Evolutionary conservation across 2,113 vertebrate genomes (phyloP).

Genomic region (Chamaetylas fuelleborni): DNA sequence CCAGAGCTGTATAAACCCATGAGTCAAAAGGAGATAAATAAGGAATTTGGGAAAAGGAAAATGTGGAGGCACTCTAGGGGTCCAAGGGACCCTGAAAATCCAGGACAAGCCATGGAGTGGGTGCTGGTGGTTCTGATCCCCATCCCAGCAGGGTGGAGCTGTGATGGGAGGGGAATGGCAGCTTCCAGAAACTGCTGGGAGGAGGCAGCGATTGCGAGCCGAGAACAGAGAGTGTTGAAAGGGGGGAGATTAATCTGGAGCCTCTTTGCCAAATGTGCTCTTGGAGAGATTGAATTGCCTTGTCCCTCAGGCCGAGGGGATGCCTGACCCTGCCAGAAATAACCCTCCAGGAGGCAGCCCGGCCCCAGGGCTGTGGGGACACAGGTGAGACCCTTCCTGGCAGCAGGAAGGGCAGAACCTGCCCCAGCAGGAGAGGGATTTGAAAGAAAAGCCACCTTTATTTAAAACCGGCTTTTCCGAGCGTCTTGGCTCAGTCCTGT

Average conservation of each 20-base stretch:
- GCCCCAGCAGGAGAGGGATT: not conserved
- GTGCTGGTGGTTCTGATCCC: not conserved
- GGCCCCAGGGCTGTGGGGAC: not conserved
- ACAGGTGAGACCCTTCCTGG: not conserved
- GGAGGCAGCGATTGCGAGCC: not conserved
- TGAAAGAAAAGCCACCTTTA: not conserved
- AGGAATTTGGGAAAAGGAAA: not conserved
- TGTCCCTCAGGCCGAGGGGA: not conserved
- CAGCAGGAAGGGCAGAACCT: not conserved
- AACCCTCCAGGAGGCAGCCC: not conserved
- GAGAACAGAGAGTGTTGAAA: constrained; percentile 21
- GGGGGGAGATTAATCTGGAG: not conserved
- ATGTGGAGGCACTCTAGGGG: not conserved
- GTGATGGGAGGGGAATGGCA: not conserved
- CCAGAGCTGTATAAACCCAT: not conserved
- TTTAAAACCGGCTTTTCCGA: not conserved
- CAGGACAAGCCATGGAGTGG: fast-evolving
- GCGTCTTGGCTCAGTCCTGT: fast-evolving
- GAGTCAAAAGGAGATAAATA: not conserved
- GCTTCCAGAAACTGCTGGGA: constrained; percentile 22
- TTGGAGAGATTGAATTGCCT: not conserved
- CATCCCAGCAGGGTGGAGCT: not conserved
- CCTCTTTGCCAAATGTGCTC: constrained; percentile 19
- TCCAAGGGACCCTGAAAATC: not conserved
- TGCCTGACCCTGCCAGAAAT: not conserved